Conservation (phyloP, 2,113 vertebrate genomes). For the Progne subis region DNA sequence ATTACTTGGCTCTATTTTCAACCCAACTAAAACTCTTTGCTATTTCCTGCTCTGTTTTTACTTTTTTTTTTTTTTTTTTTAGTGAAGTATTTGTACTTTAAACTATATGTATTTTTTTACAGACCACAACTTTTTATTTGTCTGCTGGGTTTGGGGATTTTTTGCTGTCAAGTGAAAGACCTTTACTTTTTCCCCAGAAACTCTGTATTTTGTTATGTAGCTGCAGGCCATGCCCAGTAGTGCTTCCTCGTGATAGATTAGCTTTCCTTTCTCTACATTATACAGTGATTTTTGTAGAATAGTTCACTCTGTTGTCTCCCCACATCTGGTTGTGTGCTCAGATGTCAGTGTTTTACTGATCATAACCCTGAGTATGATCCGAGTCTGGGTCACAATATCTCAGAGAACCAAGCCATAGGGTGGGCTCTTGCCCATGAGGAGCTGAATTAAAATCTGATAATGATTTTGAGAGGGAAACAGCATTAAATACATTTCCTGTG, state of each 20-base stretch:
- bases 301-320: neutral
- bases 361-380: neutral
- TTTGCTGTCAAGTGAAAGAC: neutral
- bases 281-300: neutral
- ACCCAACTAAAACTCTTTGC: neutral
- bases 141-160: neutral
- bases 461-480: neutral
- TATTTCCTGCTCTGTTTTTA: neutral
- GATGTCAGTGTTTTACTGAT: neutral
- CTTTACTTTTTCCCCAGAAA: neutral
- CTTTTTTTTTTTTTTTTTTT: neutral
- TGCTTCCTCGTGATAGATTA: neutral
- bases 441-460: neutral
- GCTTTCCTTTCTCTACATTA: neutral
- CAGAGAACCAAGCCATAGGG: rapidly evolving
- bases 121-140: rapidly evolving
- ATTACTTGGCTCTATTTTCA: conserved; percentile 27
- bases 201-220: neutral
- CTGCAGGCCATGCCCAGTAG: neutral
- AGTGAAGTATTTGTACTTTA: neutral
- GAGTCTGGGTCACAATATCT: neutral
- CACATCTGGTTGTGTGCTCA: neutral
- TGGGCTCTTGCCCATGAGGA: neutral
- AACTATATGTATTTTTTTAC: neutral
- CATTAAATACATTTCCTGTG: neutral